These are phyloP conservation scores for Apis cerana DNA, from an alignment of 1,140 invertebrate species.

Conservation along the genomic window DNA sequence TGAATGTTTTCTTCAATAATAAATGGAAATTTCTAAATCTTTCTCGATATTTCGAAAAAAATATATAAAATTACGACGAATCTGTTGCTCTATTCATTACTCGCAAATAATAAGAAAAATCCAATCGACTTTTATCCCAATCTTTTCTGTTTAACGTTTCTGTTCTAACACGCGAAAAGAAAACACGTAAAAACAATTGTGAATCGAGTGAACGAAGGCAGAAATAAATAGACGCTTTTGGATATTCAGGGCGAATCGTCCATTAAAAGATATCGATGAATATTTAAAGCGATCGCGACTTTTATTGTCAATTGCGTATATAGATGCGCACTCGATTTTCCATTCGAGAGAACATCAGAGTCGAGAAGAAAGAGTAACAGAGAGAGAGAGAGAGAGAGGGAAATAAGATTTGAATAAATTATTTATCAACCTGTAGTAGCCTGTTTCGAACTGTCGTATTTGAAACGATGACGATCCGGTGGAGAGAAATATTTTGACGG, in stretches of 20 bases:
- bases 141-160: no score
- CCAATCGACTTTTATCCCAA: not conserved
- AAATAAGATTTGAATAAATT: slow-evolving; percentile 61
- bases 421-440: slow-evolving; percentile 57
- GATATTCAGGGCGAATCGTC: not conserved
- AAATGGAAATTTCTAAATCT: no score
- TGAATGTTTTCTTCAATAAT: no score
- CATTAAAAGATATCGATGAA: slow-evolving; percentile 25
- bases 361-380: not conserved
- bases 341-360: not conserved
- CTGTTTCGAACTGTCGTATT: slow-evolving; percentile 37
- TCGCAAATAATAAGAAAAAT: no score
- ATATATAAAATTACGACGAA: no score
- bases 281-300: slow-evolving; percentile 33
- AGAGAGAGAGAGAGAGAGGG: slow-evolving; percentile 29
- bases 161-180: no score
- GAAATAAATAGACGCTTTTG: not conserved
- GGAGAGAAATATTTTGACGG: not conserved
- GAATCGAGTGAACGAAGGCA: not conserved
- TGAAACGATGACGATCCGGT: not conserved
- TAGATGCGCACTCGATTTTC: not conserved
- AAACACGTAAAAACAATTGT: not conserved
- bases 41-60: no score
- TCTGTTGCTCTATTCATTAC: no score
- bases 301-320: not conserved